These are phyloP conservation scores for Hippasteria phrygiana DNA, from an alignment of 53 echinoderm and acorn worm species.

Conservation along the genomic window DNA sequence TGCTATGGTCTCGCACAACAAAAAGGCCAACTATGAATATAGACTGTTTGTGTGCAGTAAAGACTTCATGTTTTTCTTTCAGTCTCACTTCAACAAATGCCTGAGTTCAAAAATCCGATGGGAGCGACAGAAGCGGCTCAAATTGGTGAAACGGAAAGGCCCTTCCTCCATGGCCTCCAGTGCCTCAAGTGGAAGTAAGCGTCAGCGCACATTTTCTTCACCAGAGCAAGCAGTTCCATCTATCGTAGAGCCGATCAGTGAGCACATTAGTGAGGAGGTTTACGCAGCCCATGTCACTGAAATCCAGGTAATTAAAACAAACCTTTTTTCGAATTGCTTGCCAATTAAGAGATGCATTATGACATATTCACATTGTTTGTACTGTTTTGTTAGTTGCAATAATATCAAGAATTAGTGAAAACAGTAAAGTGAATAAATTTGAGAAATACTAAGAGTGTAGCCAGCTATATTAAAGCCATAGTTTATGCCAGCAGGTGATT, in stretches of 20 bases:
- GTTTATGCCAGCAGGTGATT: too few species aligned
- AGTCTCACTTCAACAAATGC: slow-evolving; percentile 65
- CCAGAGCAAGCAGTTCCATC: not conserved
- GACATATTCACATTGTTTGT: not conserved
- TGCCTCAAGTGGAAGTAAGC: not conserved
- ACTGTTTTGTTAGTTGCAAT: too few species aligned
- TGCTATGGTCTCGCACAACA: not conserved
- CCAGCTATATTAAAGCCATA: too few species aligned
- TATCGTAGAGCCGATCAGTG: not conserved
- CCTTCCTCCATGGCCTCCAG: not conserved
- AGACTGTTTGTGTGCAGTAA: not conserved
- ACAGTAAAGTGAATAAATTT: too few species aligned
- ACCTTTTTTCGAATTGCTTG: not conserved
- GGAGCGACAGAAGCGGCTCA: slow-evolving; percentile 18
- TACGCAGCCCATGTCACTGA: not conserved
- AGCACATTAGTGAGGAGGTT: not conserved
- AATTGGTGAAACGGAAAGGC: not conserved
- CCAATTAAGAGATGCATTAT: not conserved
- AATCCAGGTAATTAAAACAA: not conserved
- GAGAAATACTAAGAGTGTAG: too few species aligned
- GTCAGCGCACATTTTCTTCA: not conserved
- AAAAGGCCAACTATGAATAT: too few species aligned
- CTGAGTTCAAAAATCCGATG: slow-evolving; percentile 44
- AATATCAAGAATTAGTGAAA: too few species aligned
- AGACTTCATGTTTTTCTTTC: not conserved